These are phyloP conservation scores for Troides helena DNA, from an alignment of 2,888 invertebrate species.

Conservation along the genomic window DNA sequence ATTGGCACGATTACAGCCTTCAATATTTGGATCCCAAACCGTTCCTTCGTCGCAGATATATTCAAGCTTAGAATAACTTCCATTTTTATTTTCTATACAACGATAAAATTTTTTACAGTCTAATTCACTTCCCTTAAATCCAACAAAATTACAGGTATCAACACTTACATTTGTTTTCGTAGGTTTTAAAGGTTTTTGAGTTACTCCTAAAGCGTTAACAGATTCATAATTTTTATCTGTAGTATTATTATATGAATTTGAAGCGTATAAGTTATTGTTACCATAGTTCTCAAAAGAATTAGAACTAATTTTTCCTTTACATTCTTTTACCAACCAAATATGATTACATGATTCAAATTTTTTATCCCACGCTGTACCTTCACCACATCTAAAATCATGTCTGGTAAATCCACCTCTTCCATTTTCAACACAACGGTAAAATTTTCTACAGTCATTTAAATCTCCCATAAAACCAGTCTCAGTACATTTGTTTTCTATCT, in stretches of 20 bases:
- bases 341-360: constrained; percentile 79
- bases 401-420: constrained; percentile 64
- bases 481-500: constrained; percentile 40
- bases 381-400: constrained; percentile 79
- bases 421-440: constrained; percentile 83
- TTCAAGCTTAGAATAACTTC: constrained; percentile 73
- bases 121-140: constrained; percentile 78
- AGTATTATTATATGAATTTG: background rate
- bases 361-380: constrained; percentile 82
- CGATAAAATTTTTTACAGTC: constrained; percentile 85
- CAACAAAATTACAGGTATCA: constrained; percentile 55
- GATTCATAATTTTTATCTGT: constrained; percentile 5
- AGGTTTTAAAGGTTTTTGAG: constrained; percentile 7
- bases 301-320: constrained; percentile 35
- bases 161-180: constrained; percentile 17
- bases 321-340: constrained; percentile 69
- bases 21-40: constrained; percentile 79
- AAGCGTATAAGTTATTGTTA: background rate
- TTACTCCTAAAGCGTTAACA: constrained; percentile 5
- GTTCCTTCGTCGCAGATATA: constrained; percentile 82
- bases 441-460: constrained; percentile 81
- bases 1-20: constrained; percentile 81
- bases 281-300: constrained; percentile 3
- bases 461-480: constrained; percentile 82
- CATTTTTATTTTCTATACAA: constrained; percentile 79